Evolutionary conservation across 2,888 invertebrate species (phyloP), one percentile per base, ranked within the genome.

Genomic region (Rhimphoctona megacephalus): DNA sequence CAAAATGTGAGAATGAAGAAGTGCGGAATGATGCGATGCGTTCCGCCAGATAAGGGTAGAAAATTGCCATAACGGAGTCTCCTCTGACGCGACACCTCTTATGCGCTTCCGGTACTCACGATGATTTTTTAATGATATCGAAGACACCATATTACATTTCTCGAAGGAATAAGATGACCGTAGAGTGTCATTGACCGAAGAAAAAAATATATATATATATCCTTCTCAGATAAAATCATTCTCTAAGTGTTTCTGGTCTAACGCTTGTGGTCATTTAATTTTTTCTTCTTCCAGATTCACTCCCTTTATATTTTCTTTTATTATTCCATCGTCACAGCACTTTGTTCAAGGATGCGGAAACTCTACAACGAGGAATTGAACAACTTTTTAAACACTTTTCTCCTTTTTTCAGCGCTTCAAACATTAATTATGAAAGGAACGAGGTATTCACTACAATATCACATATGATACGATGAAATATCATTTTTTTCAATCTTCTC

Each of bases 31-130:
- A 86, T 85, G 89, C 90, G 91, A 91, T 91, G 92, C 89, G 91
- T 89, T 89, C 88, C 89, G 87, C 89, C 83, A 90, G 92, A 91
- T 91, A 91, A 91, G 91, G 83, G 87, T 81, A 73, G 87, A 74
- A 88, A 88, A 83, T 87, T 85, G 85, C 69, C 81, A 83, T 76
- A 85, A 72, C 84, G 87, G 83, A 81, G 80, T 46, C 61, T 73
- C 52, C 79, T 61, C 22, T n/a, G 69, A 67, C 67, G 79, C 81
- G 83, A 73, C 85, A 82, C 79, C 61, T 82, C 30, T 46, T 70
- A 67, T 69, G 81, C 69, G 84, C 84, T 86, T 86, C 86, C 86
- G 84, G 78, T 86, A 25, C 78, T 74, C 81, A 49, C 86, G 64
- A 76, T 69, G 39, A 84, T 86, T 82, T 80, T 80, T 86, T 86